phyloP scores from a whole-genome alignment of 2,797 vertebrate genomes.

The Austrolebias charrua region DNA sequence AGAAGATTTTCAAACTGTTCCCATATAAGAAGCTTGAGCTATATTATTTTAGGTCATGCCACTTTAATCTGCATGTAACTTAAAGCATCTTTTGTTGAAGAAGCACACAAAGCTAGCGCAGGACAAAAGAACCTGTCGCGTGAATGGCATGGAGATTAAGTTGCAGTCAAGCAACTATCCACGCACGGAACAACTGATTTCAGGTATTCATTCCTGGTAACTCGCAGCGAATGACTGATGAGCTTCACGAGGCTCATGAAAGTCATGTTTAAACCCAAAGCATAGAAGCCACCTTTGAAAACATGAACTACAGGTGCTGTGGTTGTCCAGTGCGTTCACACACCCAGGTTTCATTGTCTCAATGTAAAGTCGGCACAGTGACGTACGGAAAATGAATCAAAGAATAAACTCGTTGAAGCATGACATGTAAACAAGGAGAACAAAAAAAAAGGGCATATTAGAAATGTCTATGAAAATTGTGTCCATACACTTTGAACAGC shows the following conservation, averaged over 20 bases:
- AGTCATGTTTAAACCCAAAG: not conserved
- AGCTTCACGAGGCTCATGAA: not conserved
- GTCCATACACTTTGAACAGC: not conserved
- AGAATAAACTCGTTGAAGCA: not conserved
- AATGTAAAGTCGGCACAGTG: not conserved
- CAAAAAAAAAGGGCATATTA: not conserved
- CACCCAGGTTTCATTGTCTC: not conserved
- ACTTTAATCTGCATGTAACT: not conserved
- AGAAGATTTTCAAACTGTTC: not conserved
- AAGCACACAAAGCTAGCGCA: not conserved
- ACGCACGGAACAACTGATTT: not conserved
- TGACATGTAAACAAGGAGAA: not conserved
- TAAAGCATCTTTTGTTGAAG: slow-evolving; percentile 8
- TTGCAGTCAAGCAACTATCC: not conserved
- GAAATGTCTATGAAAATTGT: not conserved
- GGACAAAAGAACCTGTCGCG: slow-evolving; percentile 3
- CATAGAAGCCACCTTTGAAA: not conserved
- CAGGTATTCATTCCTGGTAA: slow-evolving; percentile 9
- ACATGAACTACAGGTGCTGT: not conserved
- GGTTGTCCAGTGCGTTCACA: not conserved
- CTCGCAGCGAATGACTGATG: slow-evolving; percentile 2
- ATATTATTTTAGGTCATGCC: not conserved
- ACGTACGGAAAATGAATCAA: not conserved
- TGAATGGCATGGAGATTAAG: not conserved
- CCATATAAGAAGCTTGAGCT: not conserved